Evolutionary conservation across 2,113 vertebrate species (phyloP), one percentile per base, ranked within the genome.

Genomic region (Cebidichthys violaceus): DNA sequence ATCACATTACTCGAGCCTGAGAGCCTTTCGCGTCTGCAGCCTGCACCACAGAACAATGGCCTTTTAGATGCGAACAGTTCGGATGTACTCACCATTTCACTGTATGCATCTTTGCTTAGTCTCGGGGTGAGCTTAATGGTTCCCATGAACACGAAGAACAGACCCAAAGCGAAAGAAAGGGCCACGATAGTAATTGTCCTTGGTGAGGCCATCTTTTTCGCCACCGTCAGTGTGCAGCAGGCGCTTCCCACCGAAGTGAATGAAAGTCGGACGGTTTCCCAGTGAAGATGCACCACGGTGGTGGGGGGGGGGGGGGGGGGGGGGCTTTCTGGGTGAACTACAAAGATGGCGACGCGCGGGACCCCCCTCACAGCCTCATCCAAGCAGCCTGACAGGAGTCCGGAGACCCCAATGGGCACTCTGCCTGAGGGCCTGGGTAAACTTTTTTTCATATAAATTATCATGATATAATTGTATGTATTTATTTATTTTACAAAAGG

Each of bases 131-230:
- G 94, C 79, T 99, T 99, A 90, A 99, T 98, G 78, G 98, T 98
- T 18, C 97, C 98, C 98, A 99, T 99, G 29, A 99, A 99, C 64
- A 99, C 97, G 62, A 99, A 99, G 89, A 99, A 99, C 39, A 99
- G 95, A 59, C 98, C 98, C 77, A 99, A 90, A 55, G 98, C 97
- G 70, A 99, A 96, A 0, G 97, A 99, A 20, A 99, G 97, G 69
- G 97, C 96, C 47, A 99, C 93, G 14, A 99, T 97, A 66, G 98
- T 99, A 84, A 99, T 17, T 31, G 97, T 98, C 93, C 97, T 95
- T 45, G 97, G 97, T 37, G 97, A 98, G 81, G 97, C 96, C 98
- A 99, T 99, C 7, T 92, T 94, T 94, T 43, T 43, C 13, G 15
- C 81, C 79, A 18, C 31, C 77, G 17, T 50, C 70, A 89, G 83